A percentile compares a stretch with the other conserved stretches of the same genome.
Evolutionary conservation across 2,888 invertebrate genomes (phyloP).

Genomic region (Catocala nupta): DNA sequence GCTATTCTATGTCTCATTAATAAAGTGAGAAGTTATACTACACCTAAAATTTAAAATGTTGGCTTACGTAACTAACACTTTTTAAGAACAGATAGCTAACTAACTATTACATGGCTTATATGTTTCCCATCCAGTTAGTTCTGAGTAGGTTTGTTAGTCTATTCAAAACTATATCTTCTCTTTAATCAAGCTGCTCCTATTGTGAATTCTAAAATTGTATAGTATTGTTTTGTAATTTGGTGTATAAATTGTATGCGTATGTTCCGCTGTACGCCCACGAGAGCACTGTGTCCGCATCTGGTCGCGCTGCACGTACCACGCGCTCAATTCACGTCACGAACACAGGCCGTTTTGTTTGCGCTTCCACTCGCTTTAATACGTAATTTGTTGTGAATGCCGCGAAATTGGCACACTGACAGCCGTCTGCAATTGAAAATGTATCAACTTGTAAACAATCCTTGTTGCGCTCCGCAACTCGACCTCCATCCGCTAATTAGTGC

Average conservation of each 20-base stretch:
- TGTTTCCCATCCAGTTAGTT: no score
- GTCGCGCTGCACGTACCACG: slow-evolving; percentile 59
- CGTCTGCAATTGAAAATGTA: slow-evolving; percentile 80
- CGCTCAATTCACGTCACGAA: slow-evolving; percentile 84
- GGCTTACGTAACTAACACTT: no score
- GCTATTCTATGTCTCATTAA: no score
- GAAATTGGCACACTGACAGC: slow-evolving; percentile 83
- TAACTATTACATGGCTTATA: no score
- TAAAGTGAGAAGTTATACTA: no score
- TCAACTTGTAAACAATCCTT: slow-evolving; percentile 70
- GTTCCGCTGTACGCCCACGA: slow-evolving; percentile 37
- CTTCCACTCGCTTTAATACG: slow-evolving; percentile 85
- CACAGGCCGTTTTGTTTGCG: slow-evolving; percentile 84
- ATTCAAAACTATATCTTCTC: no score
- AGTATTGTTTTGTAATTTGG: not conserved
- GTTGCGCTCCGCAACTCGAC: slow-evolving; percentile 7
- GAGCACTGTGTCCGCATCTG: slow-evolving; percentile 54
- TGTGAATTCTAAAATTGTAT: no score
- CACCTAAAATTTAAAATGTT: no score
- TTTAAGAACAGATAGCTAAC: no score
- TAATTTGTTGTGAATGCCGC: slow-evolving; percentile 86
- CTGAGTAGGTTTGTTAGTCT: no score
- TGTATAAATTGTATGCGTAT: slow-evolving; percentile 1
- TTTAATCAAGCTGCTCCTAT: no score
- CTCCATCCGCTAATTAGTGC: not conserved